These are phyloP conservation scores for Capitella teleta DNA, from an alignment of 1,140 invertebrate species.

Conservation along the genomic window DNA sequence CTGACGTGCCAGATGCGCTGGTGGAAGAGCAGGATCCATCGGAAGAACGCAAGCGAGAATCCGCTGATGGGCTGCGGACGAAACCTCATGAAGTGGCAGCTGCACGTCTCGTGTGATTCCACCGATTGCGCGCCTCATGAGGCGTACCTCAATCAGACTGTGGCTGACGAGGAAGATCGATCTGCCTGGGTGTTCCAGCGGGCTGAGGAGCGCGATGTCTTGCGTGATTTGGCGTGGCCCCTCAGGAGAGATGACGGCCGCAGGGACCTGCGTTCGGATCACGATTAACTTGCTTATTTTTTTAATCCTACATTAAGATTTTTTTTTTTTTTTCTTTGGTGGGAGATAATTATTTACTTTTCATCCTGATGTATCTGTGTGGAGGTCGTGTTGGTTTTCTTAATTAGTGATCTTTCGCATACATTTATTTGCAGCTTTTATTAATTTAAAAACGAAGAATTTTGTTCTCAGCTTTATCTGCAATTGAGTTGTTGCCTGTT, in stretches of 20 bases:
- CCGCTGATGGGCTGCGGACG: conserved; percentile 2
- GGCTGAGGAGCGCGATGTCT: background rate
- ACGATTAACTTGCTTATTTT: too few species aligned
- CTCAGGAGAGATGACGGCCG: background rate
- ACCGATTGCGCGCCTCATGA: background rate
- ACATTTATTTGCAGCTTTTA: too few species aligned
- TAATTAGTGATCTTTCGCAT: too few species aligned
- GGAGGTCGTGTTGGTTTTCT: too few species aligned
- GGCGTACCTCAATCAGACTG: background rate
- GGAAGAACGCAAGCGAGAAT: conserved; percentile 8
- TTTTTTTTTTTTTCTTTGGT: too few species aligned
- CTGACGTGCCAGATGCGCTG: conserved; percentile 8
- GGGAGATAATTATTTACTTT: too few species aligned
- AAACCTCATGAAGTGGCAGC: conserved; percentile 10
- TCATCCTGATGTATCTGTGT: too few species aligned
- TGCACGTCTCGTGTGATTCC: conserved; percentile 3
- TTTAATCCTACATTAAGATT: too few species aligned
- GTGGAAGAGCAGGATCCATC: conserved; percentile 8
- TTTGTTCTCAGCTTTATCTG: too few species aligned
- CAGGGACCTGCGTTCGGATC: too few species aligned
- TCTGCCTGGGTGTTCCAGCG: conserved; percentile 7
- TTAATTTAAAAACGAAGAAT: too few species aligned
- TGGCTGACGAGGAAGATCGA: background rate
- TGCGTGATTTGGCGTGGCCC: conserved; percentile 2
- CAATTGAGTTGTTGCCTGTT: too few species aligned